Evolutionary conservation across 2,113 vertebrate genomes (phyloP).

Genomic region (Istiophorus platypterus): DNA sequence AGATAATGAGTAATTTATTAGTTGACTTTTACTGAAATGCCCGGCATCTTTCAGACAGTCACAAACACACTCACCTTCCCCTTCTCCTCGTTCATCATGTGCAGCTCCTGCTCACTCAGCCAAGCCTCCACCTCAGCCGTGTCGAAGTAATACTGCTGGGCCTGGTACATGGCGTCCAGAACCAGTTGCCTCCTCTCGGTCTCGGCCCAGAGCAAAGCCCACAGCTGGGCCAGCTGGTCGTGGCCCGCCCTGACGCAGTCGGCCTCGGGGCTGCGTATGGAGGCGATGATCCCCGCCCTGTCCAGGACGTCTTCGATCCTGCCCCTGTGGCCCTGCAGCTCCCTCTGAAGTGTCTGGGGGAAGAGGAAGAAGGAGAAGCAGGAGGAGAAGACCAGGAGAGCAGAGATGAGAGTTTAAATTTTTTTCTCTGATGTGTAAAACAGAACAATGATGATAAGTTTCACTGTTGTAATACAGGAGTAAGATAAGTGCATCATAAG

Average conservation of each 20-base stretch:
- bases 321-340: conserved; percentile 89
- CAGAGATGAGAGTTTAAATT: neutral
- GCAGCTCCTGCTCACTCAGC: conserved; percentile 95
- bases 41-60: neutral
- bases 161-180: conserved; percentile 92
- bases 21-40: neutral
- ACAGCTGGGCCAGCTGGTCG: conserved; percentile 87
- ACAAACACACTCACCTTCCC: conserved; percentile 87
- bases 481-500: neutral
- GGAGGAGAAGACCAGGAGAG: neutral
- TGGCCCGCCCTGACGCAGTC: conserved; percentile 84
- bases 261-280: conserved; percentile 89
- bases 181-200: conserved; percentile 88
- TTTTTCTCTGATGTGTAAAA: neutral
- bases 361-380: neutral
- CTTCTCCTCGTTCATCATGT: conserved; percentile 96
- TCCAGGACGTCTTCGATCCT: conserved; percentile 91
- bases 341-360: conserved; percentile 91
- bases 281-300: conserved; percentile 84
- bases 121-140: conserved; percentile 93
- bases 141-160: conserved; percentile 95
- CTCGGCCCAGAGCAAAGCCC: conserved; percentile 87
- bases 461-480: neutral
- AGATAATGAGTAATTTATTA: neutral
- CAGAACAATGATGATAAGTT: neutral